Evolutionary conservation across 2,113 vertebrate genomes (phyloP).

Genomic region (Hippolais icterina): DNA sequence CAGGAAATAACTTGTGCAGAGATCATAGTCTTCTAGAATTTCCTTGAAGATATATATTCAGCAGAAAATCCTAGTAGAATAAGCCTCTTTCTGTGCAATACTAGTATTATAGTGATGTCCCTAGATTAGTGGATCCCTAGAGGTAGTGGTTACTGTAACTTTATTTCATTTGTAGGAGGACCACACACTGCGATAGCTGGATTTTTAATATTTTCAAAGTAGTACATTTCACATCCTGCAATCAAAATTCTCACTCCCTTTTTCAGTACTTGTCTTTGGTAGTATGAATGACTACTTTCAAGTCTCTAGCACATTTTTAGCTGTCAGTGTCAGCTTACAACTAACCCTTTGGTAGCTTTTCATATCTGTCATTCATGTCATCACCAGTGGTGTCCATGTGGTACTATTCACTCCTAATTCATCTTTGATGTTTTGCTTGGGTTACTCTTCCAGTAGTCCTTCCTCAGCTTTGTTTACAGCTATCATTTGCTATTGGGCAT

Average conservation of each 20-base stretch:
- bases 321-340: not conserved
- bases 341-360: not conserved
- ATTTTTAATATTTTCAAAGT: not conserved
- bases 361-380: not conserved
- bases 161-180: not conserved
- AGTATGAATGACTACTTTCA: not conserved
- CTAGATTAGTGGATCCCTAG: not conserved
- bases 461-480: not conserved
- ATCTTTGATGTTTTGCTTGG: not conserved
- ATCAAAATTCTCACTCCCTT: not conserved
- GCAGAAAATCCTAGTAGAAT: not conserved
- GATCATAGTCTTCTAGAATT: not conserved
- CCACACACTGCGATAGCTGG: not conserved
- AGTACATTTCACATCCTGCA: not conserved
- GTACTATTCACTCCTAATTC: not conserved
- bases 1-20: not conserved
- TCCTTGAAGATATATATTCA: not conserved
- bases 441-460: not conserved
- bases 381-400: not conserved
- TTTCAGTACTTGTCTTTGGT: not conserved
- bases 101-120: not conserved
- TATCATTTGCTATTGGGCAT: not conserved
- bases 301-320: not conserved
- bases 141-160: not conserved
- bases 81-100: not conserved